phyloP scores from a whole-genome alignment of 2,888 invertebrate species.

The Mimas tiliae region DNA sequence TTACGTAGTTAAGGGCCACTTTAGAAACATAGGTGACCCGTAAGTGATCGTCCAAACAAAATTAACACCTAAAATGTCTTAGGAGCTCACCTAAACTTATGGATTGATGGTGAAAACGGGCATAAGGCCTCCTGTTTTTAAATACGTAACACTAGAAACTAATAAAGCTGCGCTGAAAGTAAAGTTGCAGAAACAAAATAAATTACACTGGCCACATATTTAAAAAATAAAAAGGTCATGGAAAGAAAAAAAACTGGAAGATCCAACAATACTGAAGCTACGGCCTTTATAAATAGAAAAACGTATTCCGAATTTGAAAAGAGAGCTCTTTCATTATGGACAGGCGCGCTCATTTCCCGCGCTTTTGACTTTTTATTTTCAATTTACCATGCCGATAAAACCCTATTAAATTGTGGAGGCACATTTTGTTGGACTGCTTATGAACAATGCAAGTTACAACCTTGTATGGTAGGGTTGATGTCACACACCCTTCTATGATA shows the following conservation, averaged over 20 bases:
- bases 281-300: conserved; percentile 27
- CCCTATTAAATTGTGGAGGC: conserved; percentile 9
- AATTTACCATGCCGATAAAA: not conserved
- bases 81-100: no score
- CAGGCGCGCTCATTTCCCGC: conserved; percentile 54
- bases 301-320: conserved; percentile 49
- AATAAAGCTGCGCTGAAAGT: no score
- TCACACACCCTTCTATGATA: conserved; percentile 2
- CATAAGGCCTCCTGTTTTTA: no score
- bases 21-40: no score
- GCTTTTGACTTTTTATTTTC: conserved; percentile 39
- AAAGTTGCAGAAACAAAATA: no score
- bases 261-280: conserved; percentile 32
- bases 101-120: no score
- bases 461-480: conserved; percentile 5
- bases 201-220: not conserved
- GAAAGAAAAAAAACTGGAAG: conserved; percentile 9
- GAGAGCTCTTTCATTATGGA: conserved; percentile 48
- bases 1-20: no score
- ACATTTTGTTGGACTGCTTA: not conserved
- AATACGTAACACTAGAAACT: no score
- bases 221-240: not conserved
- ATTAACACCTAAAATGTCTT: no score
- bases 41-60: no score
- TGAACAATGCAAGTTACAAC: conserved; percentile 12